These are phyloP conservation scores for Trichomalopsis sarcophagae DNA, from an alignment of 1,140 invertebrate genomes.

Conservation along the genomic window DNA sequence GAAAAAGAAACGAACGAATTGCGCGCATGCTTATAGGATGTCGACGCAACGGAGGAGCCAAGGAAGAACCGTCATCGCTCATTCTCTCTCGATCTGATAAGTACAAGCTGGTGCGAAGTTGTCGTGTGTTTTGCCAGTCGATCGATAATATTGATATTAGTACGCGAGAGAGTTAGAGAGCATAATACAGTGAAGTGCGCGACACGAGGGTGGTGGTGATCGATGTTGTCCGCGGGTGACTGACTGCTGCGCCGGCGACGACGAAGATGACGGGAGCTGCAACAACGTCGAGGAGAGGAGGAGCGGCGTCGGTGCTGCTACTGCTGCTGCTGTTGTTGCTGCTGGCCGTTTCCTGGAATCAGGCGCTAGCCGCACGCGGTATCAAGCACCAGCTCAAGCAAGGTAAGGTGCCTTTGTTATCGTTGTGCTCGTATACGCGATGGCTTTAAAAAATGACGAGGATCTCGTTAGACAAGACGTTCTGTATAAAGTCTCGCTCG, in stretches of 20 bases:
- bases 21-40: neutral
- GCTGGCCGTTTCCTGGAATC: neutral
- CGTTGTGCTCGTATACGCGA: neutral
- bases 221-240: constrained; percentile 12
- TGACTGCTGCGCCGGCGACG: constrained; percentile 34
- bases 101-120: neutral
- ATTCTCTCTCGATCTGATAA: no score
- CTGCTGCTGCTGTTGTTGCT: constrained; percentile 17
- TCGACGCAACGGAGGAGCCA: no score
- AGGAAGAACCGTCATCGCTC: no score
- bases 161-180: neutral
- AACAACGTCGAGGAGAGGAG: constrained; percentile 18
- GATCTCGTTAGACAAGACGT: neutral
- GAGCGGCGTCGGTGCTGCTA: neutral
- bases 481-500: no score
- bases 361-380: constrained; percentile 16
- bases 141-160: neutral
- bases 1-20: neutral
- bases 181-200: neutral
- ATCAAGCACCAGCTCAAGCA: constrained; percentile 44
- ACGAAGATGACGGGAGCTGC: neutral
- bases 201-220: neutral
- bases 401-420: neutral
- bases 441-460: neutral
- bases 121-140: neutral